These are phyloP conservation scores for Melieria picta DNA, from an alignment of 2,888 invertebrate species.

Conservation along the genomic window DNA sequence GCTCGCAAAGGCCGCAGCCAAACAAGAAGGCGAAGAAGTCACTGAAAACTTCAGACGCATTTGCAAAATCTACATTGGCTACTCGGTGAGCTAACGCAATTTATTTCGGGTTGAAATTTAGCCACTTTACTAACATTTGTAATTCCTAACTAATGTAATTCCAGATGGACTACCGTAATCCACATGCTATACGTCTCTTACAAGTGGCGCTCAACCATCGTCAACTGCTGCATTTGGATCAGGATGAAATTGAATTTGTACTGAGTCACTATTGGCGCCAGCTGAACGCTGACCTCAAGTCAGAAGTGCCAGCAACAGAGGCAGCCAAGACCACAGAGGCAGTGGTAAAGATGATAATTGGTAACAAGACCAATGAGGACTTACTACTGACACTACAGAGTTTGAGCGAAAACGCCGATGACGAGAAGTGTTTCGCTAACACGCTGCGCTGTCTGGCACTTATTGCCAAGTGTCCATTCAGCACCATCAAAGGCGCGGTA, in stretches of 20 bases:
- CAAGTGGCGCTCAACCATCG: slow-evolving; percentile 55
- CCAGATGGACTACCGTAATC: slow-evolving; percentile 59
- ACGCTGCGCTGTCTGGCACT: slow-evolving; percentile 51
- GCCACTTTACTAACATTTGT: not conserved
- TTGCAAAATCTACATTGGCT: slow-evolving; percentile 62
- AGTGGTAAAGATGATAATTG: slow-evolving; percentile 57
- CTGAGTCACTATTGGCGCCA: slow-evolving; percentile 61
- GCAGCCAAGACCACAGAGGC: slow-evolving; percentile 50
- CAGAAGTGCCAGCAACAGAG: not conserved
- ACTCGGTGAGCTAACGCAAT: slow-evolving; percentile 53
- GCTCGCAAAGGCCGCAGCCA: slow-evolving; percentile 37
- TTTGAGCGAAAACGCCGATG: slow-evolving; percentile 45
- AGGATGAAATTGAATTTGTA: slow-evolving; percentile 62
- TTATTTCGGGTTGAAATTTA: not conserved
- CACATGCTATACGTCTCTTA: slow-evolving; percentile 57
- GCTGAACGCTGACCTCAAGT: slow-evolving; percentile 52
- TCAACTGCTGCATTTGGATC: slow-evolving; percentile 56
- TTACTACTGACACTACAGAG: slow-evolving; percentile 54
- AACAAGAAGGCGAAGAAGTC: slow-evolving; percentile 29
- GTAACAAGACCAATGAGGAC: slow-evolving; percentile 61
- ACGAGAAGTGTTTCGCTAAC: slow-evolving; percentile 45
- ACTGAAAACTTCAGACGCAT: slow-evolving; percentile 60
- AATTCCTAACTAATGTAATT: not conserved
- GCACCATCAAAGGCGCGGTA: slow-evolving; percentile 60
- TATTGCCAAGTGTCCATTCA: slow-evolving; percentile 60